Conservation (phyloP, 1,140 invertebrate genomes). For the Mylabris phalerata region DNA sequence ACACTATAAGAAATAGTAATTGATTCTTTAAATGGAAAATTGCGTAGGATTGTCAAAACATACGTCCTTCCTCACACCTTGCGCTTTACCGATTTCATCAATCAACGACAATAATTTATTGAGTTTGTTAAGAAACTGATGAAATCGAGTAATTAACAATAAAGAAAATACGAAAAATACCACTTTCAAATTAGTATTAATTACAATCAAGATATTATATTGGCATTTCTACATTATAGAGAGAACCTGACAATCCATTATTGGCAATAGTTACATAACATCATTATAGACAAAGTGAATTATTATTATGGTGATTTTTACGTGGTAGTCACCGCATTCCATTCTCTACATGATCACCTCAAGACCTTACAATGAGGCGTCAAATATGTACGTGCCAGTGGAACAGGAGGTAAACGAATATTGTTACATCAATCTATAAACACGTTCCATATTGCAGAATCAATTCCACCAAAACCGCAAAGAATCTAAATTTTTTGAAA, state of each 20-base stretch:
- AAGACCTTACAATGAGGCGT: constrained; percentile 18
- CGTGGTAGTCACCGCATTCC: constrained; percentile 14
- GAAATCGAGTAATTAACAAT: too few species aligned
- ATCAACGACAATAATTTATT: too few species aligned
- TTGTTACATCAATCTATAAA: constrained; percentile 7
- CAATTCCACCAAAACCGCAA: neutral
- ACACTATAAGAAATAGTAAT: constrained; percentile 8
- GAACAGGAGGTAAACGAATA: constrained; percentile 7
- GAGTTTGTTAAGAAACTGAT: too few species aligned
- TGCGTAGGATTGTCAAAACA: too few species aligned
- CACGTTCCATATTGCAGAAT: neutral
- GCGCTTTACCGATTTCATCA: too few species aligned
- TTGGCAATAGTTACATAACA: constrained; percentile 8
- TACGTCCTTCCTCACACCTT: too few species aligned
- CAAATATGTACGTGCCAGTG: constrained; percentile 9
- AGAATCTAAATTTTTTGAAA: neutral
- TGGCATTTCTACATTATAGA: too few species aligned
- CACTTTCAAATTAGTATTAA: neutral
- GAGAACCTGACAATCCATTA: constrained; percentile 5
- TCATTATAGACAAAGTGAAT: constrained; percentile 13
- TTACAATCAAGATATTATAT: neutral
- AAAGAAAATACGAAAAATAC: too few species aligned
- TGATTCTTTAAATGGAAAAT: constrained; percentile 6
- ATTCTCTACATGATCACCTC: constrained; percentile 17
- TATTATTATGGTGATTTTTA: constrained; percentile 11